These are phyloP conservation scores for Drosophila parvula DNA, from an alignment of 1,140 invertebrate genomes.

Conservation along the genomic window DNA sequence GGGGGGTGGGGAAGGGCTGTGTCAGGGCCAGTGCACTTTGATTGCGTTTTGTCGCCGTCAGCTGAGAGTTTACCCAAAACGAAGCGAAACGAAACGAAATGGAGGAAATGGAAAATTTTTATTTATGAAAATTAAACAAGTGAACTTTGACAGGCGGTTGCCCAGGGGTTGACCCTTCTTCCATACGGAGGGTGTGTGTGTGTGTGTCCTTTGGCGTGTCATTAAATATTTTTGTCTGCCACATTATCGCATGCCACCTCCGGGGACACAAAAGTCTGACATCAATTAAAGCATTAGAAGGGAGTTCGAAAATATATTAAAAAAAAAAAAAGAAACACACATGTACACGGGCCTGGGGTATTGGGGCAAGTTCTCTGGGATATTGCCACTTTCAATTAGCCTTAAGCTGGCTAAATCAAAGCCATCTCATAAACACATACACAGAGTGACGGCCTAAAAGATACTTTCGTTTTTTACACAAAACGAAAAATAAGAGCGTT, in stretches of 20 bases:
- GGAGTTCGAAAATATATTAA: neutral
- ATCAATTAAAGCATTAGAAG: constrained; percentile 58
- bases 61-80: constrained; percentile 73
- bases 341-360: neutral
- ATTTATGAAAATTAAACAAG: constrained; percentile 82
- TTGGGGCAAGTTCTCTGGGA: neutral
- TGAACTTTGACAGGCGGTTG: constrained; percentile 78
- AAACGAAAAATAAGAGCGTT: neutral
- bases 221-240: constrained; percentile 74
- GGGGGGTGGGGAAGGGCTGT: neutral
- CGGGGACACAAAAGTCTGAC: constrained; percentile 44
- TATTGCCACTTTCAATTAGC: constrained; percentile 52
- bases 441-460: neutral
- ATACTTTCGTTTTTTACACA: neutral
- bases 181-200: neutral
- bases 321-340: neutral
- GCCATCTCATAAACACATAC: constrained; percentile 1
- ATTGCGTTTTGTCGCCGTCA: constrained; percentile 65
- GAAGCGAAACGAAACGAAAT: constrained; percentile 4
- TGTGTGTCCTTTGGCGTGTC: constrained; percentile 52
- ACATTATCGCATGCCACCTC: constrained; percentile 68
- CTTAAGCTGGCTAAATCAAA: constrained; percentile 57
- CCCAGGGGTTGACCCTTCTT: constrained; percentile 58
- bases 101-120: constrained; percentile 57
- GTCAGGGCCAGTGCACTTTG: constrained; percentile 71